Evolutionary conservation across 2,888 invertebrate species (phyloP).

Genomic region (Lapara coniferarum): DNA sequence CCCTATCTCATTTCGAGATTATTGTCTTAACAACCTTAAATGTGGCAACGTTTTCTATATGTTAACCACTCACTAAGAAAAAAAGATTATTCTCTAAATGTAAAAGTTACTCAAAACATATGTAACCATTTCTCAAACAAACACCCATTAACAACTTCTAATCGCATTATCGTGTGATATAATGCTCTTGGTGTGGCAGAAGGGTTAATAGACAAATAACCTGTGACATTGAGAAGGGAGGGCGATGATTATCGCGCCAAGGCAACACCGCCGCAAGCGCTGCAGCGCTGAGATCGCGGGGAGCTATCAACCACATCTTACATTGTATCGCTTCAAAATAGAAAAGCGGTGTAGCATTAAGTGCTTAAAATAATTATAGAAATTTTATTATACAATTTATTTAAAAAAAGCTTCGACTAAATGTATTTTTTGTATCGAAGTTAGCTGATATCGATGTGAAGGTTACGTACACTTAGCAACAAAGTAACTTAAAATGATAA

Average conservation of each 20-base stretch:
- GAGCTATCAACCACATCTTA: slow-evolving; percentile 22
- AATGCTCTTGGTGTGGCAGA: slow-evolving; percentile 36
- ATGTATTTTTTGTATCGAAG: too few relatives aligned
- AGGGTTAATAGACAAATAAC: slow-evolving; percentile 50
- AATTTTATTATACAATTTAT: not conserved
- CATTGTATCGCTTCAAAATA: slow-evolving; percentile 18
- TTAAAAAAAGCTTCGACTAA: too few relatives aligned
- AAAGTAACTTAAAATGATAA: too few relatives aligned
- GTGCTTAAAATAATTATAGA: not conserved
- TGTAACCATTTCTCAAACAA: not conserved
- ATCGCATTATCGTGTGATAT: slow-evolving; percentile 27
- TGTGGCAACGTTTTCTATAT: too few relatives aligned
- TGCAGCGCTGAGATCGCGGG: slow-evolving; percentile 16
- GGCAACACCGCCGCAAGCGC: slow-evolving; percentile 28
- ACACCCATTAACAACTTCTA: not conserved
- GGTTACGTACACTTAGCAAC: too few relatives aligned
- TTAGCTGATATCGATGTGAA: too few relatives aligned
- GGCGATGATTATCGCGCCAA: slow-evolving; percentile 42
- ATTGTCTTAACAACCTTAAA: too few relatives aligned
- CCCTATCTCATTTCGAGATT: too few relatives aligned
- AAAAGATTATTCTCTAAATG: too few relatives aligned
- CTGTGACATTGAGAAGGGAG: slow-evolving; percentile 48
- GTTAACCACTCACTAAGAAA: too few relatives aligned
- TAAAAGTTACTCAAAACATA: not conserved
- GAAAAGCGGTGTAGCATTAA: not conserved